phyloP scores from a whole-genome alignment of 2,888 invertebrate genomes.

The Cerastis leucographa region DNA sequence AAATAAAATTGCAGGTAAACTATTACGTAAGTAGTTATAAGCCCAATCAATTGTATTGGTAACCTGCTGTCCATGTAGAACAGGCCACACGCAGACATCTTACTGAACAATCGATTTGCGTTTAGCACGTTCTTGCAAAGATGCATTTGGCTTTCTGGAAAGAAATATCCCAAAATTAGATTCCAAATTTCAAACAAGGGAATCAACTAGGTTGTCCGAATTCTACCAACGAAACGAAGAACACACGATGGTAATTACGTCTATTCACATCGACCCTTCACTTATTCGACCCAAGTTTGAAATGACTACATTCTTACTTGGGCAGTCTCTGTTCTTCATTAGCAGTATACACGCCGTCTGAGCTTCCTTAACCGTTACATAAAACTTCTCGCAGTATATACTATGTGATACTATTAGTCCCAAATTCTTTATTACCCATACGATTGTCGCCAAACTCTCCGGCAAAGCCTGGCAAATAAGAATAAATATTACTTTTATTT shows the following conservation, averaged over 20 bases:
- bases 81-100: not conserved
- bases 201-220: not conserved
- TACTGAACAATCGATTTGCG: not conserved
- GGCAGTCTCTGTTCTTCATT: not conserved
- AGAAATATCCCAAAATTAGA: not conserved
- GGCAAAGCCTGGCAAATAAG: not conserved
- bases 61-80: not conserved
- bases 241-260: too few species aligned
- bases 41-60: not conserved
- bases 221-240: not conserved
- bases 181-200: not conserved
- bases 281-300: too few species aligned
- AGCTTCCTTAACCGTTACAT: slow-evolving; percentile 12
- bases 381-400: slow-evolving; percentile 7
- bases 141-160: not conserved
- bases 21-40: not conserved
- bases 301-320: not conserved
- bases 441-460: not conserved
- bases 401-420: not conserved
- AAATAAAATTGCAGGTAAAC: not conserved
- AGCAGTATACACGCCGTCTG: slow-evolving; percentile 1
- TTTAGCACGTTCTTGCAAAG: not conserved
- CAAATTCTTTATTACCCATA: not conserved
- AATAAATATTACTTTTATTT: not conserved
- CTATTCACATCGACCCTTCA: too few species aligned